Evolutionary conservation across 2,888 invertebrate genomes (phyloP).

Genomic region (Onthophagus sagittarius): DNA sequence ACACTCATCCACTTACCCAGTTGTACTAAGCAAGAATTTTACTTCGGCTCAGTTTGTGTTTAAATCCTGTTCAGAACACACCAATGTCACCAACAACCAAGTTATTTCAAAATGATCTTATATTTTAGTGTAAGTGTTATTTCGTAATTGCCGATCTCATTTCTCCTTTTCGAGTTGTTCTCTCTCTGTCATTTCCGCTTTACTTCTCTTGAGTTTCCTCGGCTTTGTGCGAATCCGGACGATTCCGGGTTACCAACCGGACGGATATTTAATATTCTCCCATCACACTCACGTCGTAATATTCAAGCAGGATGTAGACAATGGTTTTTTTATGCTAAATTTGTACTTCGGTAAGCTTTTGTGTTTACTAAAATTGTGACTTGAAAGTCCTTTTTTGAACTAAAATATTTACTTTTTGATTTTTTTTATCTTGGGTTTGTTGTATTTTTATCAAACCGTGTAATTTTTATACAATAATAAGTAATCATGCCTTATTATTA

Average conservation of each 20-base stretch:
- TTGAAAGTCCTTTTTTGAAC: neutral
- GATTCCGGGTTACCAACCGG: neutral
- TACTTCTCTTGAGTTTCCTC: too few species aligned
- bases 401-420: too few species aligned
- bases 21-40: neutral
- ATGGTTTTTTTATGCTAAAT: neutral
- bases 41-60: neutral
- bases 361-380: neutral
- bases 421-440: too few species aligned
- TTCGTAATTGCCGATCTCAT: too few species aligned
- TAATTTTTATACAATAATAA: too few species aligned
- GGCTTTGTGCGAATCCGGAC: neutral
- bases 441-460: too few species aligned
- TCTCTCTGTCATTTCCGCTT: too few species aligned
- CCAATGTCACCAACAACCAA: too few species aligned
- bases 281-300: neutral
- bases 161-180: too few species aligned
- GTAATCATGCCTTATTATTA: too few species aligned
- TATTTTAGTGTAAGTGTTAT: neutral
- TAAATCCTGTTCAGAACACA: neutral
- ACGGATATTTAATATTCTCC: neutral
- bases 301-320: neutral
- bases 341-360: neutral
- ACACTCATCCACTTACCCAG: neutral
- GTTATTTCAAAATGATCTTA: neutral